These are phyloP conservation scores for Hippocampus barbouri DNA, from an alignment of 2,113 vertebrate genomes.

Conservation along the genomic window DNA sequence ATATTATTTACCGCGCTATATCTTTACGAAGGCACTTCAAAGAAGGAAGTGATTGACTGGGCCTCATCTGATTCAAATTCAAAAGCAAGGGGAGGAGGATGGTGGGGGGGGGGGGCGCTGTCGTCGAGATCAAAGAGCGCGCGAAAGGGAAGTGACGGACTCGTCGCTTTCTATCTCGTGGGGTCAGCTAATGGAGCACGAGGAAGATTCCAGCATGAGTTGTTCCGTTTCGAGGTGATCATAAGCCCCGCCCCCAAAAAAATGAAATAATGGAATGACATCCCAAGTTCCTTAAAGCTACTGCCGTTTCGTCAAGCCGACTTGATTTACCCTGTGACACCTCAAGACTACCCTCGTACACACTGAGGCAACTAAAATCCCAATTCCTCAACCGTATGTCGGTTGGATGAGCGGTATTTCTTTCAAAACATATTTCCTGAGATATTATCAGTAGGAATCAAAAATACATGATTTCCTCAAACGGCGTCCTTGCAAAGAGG, in stretches of 20 bases:
- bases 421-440: not conserved
- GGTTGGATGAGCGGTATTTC: not conserved
- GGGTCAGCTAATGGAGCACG: not conserved
- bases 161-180: not conserved
- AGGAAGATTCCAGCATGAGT: constrained; percentile 46
- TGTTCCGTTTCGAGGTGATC: not conserved
- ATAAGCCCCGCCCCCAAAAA: not conserved
- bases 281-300: not conserved
- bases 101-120: not conserved
- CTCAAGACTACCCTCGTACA: not conserved
- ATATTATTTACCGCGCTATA: constrained; percentile 27
- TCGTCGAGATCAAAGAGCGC: not conserved
- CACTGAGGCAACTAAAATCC: not conserved
- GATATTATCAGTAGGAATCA: not conserved
- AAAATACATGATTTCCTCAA: not conserved
- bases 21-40: constrained; percentile 57
- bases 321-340: constrained; percentile 6
- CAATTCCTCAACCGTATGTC: not conserved
- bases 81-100: constrained; percentile 1
- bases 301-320: not conserved
- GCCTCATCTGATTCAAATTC: constrained; percentile 12
- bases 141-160: constrained; percentile 14
- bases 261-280: not conserved
- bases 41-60: constrained; percentile 18
- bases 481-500: not conserved